phyloP scores from a whole-genome alignment of 2,797 vertebrate species.

The Poeciliopsis infans region DNA sequence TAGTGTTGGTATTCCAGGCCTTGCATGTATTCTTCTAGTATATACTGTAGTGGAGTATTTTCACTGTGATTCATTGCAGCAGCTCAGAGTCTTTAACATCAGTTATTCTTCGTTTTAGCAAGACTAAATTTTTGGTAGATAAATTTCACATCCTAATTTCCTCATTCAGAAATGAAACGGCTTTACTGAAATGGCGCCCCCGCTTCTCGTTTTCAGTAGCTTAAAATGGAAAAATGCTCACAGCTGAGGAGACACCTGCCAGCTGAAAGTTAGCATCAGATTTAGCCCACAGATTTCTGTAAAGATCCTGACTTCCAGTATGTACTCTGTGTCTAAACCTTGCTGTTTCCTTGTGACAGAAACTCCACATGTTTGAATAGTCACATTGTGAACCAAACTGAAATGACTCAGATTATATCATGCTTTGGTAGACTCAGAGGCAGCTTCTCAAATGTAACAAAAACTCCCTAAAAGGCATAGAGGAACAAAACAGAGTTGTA shows the following conservation, averaged over 20 bases:
- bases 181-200: neutral
- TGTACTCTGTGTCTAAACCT: neutral
- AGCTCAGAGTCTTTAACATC: neutral
- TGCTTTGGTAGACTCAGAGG: neutral
- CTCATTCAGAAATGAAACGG: conserved; percentile 2
- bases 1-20: neutral
- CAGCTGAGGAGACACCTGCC: conserved; percentile 35
- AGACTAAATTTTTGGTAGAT: neutral
- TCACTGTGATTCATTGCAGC: neutral
- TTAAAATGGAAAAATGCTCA: conserved; percentile 19
- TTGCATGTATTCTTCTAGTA: neutral
- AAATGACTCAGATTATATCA: neutral
- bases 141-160: conserved; percentile 3
- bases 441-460: neutral
- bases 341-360: neutral
- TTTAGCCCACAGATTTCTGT: neutral
- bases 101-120: neutral
- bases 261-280: conserved; percentile 7
- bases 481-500: neutral
- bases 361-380: neutral
- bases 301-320: neutral
- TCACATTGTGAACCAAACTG: neutral
- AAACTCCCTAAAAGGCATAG: neutral
- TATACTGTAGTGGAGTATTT: neutral
- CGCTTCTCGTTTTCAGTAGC: conserved; percentile 14